Evolutionary conservation across 2,888 invertebrate species (phyloP).

Genomic region (Xanthorhoe spadicearia): DNA sequence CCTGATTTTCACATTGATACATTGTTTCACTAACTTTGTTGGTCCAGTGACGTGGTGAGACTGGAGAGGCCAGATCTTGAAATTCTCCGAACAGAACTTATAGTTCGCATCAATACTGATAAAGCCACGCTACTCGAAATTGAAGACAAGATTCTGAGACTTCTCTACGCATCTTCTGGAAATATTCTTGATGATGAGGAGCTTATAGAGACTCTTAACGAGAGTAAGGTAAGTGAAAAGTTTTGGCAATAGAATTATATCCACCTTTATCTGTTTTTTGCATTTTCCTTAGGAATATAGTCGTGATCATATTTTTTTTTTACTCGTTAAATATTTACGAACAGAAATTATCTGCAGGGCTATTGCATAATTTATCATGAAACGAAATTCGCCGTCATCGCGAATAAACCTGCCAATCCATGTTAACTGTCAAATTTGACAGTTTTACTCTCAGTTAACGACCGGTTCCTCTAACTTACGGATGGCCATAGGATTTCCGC

Average conservation of each 20-base stretch:
- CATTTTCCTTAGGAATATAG: too few species aligned
- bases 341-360: not conserved
- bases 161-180: constrained; percentile 93
- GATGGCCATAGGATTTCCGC: too few species aligned
- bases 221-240: constrained; percentile 87
- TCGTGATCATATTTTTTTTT: too few species aligned
- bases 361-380: too few species aligned
- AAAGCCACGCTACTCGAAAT: constrained; percentile 93
- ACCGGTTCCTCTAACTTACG: too few species aligned
- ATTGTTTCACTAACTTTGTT: constrained; percentile 1
- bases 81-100: constrained; percentile 91
- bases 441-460: too few species aligned
- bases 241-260: not conserved
- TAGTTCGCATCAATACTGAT: constrained; percentile 93
- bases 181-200: constrained; percentile 97
- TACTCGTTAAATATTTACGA: too few species aligned
- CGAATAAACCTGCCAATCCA: too few species aligned
- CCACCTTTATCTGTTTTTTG: not conserved
- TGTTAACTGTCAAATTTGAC: too few species aligned
- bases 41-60: constrained; percentile 90
- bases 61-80: constrained; percentile 96
- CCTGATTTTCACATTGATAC: too few species aligned
- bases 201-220: constrained; percentile 94
- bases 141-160: constrained; percentile 94
- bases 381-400: too few species aligned